Conservation (phyloP, 2,113 vertebrate species). For the Vicugna pacos region DNA sequence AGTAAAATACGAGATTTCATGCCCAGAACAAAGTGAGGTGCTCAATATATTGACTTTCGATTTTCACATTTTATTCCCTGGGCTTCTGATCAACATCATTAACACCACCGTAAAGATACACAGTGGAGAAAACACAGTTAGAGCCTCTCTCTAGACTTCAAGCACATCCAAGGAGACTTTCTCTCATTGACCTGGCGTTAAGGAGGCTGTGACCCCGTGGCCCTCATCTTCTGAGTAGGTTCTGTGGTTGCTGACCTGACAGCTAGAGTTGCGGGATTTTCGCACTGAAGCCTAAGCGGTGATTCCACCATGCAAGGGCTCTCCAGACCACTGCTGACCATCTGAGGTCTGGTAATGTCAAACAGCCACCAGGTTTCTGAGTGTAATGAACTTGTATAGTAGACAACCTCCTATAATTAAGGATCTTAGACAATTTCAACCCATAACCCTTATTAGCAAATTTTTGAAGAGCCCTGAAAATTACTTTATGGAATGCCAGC, state of each 20-base stretch:
- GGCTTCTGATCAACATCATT: not conserved
- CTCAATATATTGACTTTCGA: not conserved
- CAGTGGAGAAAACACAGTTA: not conserved
- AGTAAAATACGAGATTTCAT: not conserved
- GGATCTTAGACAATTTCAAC: not conserved
- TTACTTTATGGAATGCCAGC: not conserved
- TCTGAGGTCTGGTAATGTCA: not conserved
- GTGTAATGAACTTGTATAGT: not conserved
- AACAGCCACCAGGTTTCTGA: not conserved
- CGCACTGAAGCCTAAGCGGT: not conserved
- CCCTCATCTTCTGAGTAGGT: not conserved
- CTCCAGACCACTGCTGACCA: not conserved
- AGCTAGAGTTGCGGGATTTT: not conserved
- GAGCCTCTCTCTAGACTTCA: not conserved
- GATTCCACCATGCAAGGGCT: not conserved
- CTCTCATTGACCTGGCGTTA: not conserved
- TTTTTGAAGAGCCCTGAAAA: not conserved
- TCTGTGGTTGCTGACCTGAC: not conserved
- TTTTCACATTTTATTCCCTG: conserved; percentile 34
- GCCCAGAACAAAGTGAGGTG: not conserved
- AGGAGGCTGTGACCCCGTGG: not conserved
- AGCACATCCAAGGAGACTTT: not conserved
- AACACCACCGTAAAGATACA: not conserved
- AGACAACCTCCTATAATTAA: not conserved
- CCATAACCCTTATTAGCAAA: not conserved